Percentiles rank a stretch among this genome's conserved stretches.
These are phyloP conservation scores for Pseudoatta argentina DNA, from an alignment of 1,140 invertebrate genomes.

Conservation along the genomic window DNA sequence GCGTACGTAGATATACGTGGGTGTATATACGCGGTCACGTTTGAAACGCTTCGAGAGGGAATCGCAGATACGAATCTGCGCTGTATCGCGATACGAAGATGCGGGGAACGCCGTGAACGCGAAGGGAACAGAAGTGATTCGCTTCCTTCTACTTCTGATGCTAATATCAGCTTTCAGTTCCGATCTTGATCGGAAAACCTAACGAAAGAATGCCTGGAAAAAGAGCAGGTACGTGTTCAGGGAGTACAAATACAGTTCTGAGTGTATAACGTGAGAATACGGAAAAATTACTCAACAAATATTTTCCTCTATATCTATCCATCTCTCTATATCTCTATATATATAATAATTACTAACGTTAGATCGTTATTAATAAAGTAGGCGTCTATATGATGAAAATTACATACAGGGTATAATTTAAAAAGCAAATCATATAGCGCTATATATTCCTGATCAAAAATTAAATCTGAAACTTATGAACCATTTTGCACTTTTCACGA, in stretches of 20 bases:
- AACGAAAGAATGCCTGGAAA: constrained; percentile 33
- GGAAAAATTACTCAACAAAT: background rate
- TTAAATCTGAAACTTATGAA: too few species aligned
- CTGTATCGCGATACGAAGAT: background rate
- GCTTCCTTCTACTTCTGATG: constrained; percentile 52
- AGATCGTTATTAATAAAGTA: background rate
- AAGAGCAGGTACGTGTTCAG: constrained; percentile 33
- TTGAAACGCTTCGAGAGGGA: constrained; percentile 58
- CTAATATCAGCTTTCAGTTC: constrained; percentile 51
- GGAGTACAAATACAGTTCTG: constrained; percentile 8
- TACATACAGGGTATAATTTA: too few species aligned
- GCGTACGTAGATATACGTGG: constrained; percentile 39
- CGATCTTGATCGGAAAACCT: constrained; percentile 61
- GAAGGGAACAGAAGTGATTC: constrained; percentile 64
- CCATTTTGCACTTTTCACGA: too few species aligned
- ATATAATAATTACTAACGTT: background rate
- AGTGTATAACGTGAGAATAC: background rate
- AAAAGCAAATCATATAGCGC: too few species aligned
- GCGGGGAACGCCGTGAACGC: constrained; percentile 23
- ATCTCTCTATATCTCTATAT: too few species aligned
- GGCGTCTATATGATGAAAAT: background rate
- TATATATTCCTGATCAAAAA: too few species aligned
- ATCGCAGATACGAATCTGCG: constrained; percentile 68
- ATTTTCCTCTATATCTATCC: background rate
- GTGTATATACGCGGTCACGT: constrained; percentile 65